Percentiles rank a stretch among this genome's conserved stretches.
Conservation (phyloP, 2,797 vertebrate species). For the Ctenopoma multispine region DNA sequence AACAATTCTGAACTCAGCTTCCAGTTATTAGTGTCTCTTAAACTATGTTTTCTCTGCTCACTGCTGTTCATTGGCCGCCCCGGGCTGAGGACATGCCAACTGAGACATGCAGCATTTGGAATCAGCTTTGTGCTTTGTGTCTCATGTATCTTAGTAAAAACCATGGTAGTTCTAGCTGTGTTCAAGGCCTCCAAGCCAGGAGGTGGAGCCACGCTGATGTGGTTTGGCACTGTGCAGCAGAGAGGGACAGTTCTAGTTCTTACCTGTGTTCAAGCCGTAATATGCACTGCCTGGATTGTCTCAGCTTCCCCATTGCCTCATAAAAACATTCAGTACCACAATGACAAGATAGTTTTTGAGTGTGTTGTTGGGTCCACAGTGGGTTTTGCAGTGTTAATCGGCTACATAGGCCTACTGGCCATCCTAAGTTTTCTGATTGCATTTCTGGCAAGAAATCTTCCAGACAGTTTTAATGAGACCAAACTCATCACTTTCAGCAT, state of each 20-base stretch:
- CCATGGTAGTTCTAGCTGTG: constrained; percentile 71
- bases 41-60: constrained; percentile 71
- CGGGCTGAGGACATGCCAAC: constrained; percentile 60
- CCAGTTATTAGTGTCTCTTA: constrained; percentile 32
- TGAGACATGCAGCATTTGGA: constrained; percentile 67
- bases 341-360: constrained; percentile 75
- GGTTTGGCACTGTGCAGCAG: constrained; percentile 64
- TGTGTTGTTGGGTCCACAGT: constrained; percentile 72
- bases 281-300: constrained; percentile 62
- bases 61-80: constrained; percentile 73
- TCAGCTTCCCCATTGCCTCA: constrained; percentile 63
- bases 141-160: constrained; percentile 66
- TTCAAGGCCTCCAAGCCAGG: constrained; percentile 62
- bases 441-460: constrained; percentile 78
- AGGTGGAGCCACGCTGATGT: constrained; percentile 56
- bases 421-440: constrained; percentile 73
- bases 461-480: constrained; percentile 79
- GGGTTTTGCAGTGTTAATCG: constrained; percentile 70
- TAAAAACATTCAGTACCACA: constrained; percentile 71
- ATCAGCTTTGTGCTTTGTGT: constrained; percentile 73
- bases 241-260: constrained; percentile 37
- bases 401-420: constrained; percentile 77
- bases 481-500: constrained; percentile 81
- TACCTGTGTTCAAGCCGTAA: constrained; percentile 10
- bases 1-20: constrained; percentile 78